phyloP scores from a whole-genome alignment of 2,888 invertebrate genomes.

The Xanthorhoe spadicearia region DNA sequence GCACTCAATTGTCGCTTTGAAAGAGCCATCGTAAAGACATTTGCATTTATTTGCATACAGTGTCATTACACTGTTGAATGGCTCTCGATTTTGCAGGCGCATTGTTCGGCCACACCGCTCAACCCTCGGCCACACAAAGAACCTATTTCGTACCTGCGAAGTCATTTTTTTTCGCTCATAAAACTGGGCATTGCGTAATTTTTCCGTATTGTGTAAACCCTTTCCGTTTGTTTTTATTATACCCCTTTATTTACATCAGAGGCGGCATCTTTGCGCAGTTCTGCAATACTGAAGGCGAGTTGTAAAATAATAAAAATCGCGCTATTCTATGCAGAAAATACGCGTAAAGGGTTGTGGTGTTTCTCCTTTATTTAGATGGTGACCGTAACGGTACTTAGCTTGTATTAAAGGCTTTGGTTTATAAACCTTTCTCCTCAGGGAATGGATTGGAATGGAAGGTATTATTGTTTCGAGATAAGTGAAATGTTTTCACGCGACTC shows the following conservation, averaged over 20 bases:
- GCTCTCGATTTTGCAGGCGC: constrained; percentile 65
- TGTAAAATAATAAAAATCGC: constrained; percentile 82
- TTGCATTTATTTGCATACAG: constrained; percentile 79
- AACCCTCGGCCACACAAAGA: constrained; percentile 57
- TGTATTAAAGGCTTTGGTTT: constrained; percentile 37
- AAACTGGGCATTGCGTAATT: constrained; percentile 81
- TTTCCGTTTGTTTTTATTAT: constrained; percentile 82
- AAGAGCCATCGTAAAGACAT: constrained; percentile 64
- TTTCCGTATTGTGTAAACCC: constrained; percentile 83
- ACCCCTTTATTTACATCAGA: constrained; percentile 67
- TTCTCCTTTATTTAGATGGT: constrained; percentile 70
- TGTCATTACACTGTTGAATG: constrained; percentile 62
- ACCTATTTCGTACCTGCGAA: constrained; percentile 76
- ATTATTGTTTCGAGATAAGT: constrained; percentile 63
- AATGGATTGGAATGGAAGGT: constrained; percentile 62
- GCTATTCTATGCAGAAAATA: constrained; percentile 79
- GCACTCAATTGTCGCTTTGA: constrained; percentile 58
- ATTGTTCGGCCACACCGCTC: constrained; percentile 46
- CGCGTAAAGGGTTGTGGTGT: constrained; percentile 77
- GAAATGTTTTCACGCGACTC: constrained; percentile 59
- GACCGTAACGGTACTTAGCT: constrained; percentile 74
- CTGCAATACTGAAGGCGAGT: constrained; percentile 71
- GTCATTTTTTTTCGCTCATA: constrained; percentile 71
- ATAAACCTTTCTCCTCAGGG: constrained; percentile 61
- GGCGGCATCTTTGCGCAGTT: constrained; percentile 80